These are phyloP conservation scores for Macrosiphum euphorbiae DNA, from an alignment of 2,888 invertebrate genomes.

Conservation along the genomic window DNA sequence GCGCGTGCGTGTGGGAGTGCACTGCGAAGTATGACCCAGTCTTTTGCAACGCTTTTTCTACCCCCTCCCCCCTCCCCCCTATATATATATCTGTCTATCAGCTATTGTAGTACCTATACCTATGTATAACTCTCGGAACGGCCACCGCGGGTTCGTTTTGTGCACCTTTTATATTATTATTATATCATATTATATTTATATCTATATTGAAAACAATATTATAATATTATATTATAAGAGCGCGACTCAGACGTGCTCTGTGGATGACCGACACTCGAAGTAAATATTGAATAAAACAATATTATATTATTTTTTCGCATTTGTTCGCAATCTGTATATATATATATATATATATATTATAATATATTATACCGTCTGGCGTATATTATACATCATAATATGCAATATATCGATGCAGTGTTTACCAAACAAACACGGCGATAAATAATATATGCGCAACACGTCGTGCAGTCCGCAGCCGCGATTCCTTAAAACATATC, in stretches of 20 bases:
- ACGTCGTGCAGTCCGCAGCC: neutral
- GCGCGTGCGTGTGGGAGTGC: neutral
- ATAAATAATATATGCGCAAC: neutral
- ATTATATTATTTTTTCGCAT: neutral
- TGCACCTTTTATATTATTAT: neutral
- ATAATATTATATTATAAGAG: neutral
- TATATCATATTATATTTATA: neutral
- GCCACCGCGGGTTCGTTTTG: neutral
- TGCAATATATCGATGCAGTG: neutral
- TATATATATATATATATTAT: neutral
- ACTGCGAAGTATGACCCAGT: slow-evolving; percentile 30
- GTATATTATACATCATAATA: neutral
- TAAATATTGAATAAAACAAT: neutral
- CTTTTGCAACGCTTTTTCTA: neutral
- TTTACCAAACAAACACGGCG: neutral
- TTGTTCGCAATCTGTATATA: neutral
- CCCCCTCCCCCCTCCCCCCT: neutral
- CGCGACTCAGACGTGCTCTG: neutral
- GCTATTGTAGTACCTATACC: too few species aligned
- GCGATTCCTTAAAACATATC: neutral
- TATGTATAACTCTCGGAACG: neutral
- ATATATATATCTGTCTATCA: neutral
- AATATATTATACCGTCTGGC: neutral
- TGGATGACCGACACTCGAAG: neutral
- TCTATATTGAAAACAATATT: neutral